Evolutionary conservation across 2,113 vertebrate species (phyloP).

Genomic region (Rhynchopsitta pachyrhyncha): DNA sequence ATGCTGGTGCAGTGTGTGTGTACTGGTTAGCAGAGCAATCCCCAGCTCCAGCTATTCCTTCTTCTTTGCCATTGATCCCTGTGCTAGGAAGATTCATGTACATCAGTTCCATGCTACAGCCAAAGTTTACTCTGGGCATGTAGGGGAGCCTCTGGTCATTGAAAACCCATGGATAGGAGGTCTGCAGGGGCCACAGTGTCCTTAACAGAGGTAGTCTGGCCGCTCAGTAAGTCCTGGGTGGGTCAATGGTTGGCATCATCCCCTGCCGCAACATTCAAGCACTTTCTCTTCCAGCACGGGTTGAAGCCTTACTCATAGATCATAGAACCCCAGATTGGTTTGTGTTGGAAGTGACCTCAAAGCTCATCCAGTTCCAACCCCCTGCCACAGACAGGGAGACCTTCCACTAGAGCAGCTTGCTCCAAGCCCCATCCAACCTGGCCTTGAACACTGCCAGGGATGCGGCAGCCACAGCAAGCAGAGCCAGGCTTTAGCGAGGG

Average conservation of each 20-base stretch:
- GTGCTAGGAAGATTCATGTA: rapidly evolving
- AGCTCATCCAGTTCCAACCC: neutral
- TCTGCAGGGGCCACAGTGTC: neutral
- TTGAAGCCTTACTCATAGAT: neutral
- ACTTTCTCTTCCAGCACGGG: neutral
- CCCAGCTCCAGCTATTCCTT: neutral
- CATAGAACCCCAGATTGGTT: neutral
- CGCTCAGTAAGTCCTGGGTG: rapidly evolving
- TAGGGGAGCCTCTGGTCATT: rapidly evolving
- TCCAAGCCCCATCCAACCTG: neutral
- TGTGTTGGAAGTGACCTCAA: neutral
- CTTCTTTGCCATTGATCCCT: neutral
- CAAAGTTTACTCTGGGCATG: neutral
- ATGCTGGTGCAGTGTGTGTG: neutral
- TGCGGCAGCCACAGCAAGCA: neutral
- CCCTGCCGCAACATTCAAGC: neutral
- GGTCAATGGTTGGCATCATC: neutral
- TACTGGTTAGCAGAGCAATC: neutral
- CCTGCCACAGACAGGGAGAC: neutral
- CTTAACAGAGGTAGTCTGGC: neutral
- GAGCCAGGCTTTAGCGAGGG: neutral
- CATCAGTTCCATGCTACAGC: rapidly evolving
- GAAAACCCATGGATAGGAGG: rapidly evolving
- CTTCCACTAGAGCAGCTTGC: neutral
- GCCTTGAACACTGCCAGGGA: neutral